A percentile compares a stretch with the other conserved stretches of the same genome.
These are phyloP conservation scores for Ficedula albicollis DNA, from an alignment of 2,797 vertebrate genomes.

Conservation along the genomic window DNA sequence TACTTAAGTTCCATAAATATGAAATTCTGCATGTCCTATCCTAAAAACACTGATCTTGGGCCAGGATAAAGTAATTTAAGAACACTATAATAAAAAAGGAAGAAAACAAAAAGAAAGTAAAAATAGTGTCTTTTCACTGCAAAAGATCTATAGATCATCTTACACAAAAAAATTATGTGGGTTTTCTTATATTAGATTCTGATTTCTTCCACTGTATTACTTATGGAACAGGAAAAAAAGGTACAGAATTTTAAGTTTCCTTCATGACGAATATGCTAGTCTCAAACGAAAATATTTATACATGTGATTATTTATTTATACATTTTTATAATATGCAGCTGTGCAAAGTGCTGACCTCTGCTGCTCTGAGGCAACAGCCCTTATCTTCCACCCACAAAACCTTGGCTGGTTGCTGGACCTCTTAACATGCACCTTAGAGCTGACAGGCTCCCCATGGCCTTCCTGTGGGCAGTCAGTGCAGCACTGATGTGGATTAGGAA, in stretches of 20 bases:
- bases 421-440: neutral
- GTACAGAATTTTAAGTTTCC: neutral
- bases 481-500: neutral
- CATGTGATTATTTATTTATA: neutral
- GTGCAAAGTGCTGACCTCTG: neutral
- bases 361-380: neutral
- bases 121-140: neutral
- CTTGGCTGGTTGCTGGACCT: neutral
- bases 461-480: neutral
- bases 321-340: neutral
- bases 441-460: neutral
- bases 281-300: neutral
- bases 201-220: neutral
- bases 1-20: constrained; percentile 33
- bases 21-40: constrained; percentile 33
- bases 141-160: neutral
- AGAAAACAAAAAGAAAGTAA: neutral
- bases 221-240: neutral
- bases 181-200: neutral
- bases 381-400: neutral
- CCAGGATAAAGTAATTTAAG: constrained; percentile 14
- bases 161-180: neutral
- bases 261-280: neutral
- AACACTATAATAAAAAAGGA: neutral
- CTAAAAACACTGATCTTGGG: neutral